phyloP scores from a whole-genome alignment of 2,113 vertebrate genomes.

The Misgurnus mizolepis region DNA sequence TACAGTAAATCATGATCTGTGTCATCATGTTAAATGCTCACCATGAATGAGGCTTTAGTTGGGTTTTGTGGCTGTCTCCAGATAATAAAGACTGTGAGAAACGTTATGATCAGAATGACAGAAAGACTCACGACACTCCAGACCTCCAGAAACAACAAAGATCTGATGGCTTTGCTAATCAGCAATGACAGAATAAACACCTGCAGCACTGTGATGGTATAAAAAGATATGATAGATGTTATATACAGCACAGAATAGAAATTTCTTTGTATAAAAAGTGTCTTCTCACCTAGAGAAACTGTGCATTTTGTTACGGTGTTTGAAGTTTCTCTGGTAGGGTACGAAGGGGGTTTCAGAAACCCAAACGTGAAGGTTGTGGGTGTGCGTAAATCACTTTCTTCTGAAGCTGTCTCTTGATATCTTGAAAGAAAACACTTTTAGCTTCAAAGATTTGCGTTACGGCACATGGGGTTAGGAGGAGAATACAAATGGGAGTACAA shows the following conservation, averaged over 20 bases:
- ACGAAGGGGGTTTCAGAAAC: constrained; percentile 63
- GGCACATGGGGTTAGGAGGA: not conserved
- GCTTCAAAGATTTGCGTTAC: not conserved
- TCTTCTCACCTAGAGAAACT: constrained; percentile 57
- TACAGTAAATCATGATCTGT: no score
- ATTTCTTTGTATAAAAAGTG: not conserved
- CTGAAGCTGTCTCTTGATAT: constrained; percentile 64
- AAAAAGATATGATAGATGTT: not conserved
- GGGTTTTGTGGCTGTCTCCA: constrained; percentile 82
- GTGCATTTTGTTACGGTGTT: constrained; percentile 69
- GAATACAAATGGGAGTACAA: constrained; percentile 25
- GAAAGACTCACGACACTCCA: constrained; percentile 74
- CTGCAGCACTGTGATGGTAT: constrained; percentile 64
- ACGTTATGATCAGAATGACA: constrained; percentile 62
- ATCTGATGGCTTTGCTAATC: constrained; percentile 63
- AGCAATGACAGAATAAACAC: constrained; percentile 66
- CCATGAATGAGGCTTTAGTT: constrained; percentile 80
- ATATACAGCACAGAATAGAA: not conserved
- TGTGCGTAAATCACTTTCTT: constrained; percentile 50
- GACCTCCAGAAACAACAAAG: constrained; percentile 56
- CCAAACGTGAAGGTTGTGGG: constrained; percentile 48
- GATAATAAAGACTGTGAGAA: constrained; percentile 68
- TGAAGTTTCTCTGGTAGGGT: constrained; percentile 66
- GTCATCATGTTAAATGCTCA: constrained; percentile 54
- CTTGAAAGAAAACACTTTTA: constrained; percentile 58